Evolutionary conservation across 2,797 vertebrate species (phyloP), one percentile per base, ranked within the genome.

Genomic region (Ataeniobius toweri): DNA sequence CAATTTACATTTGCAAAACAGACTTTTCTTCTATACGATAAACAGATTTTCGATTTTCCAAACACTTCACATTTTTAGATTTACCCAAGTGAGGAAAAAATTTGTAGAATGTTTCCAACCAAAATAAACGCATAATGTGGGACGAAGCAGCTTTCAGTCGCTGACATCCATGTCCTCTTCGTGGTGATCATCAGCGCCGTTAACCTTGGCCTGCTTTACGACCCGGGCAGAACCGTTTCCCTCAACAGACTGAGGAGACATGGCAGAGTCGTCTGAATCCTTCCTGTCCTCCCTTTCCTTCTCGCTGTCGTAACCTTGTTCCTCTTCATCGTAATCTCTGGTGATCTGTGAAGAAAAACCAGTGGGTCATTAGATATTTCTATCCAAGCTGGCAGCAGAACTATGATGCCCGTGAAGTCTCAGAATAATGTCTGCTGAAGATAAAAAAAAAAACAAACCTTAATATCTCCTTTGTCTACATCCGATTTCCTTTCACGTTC

Each of bases 271-370:
- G 0, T 94, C 87, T 0, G 93, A 94, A 72, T 96, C 95, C 93
- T 97, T 97, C 61, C 97, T 96, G 20, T 96, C 94, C 81, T 94
- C 96, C 6, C 96, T 95, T 83, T 98, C 98, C 81, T 98, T 98
- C 87, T 97, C 98, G 7, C 98, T 99, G 96, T 98, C 97, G 0
- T 99, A 99, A 36, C 98, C 98, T 82, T 98, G 98, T 53, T 99
- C 98, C 73, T 99, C 98, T 89, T 98, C 98, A 0, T 99, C 98
- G 0, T 99, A 99, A 91, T 99, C 96, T 89, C 98, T 96, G 73
- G 97, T 99, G 88, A 99, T 96, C 97, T 99, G 96, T 51, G 44
- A 50, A 51, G 50, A 81, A 71, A 84, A 74, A 73, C 5, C 56
- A 75, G 18, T 8, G 26, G 12, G 31, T 75, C 26, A 51, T 31